Evolutionary conservation across 1,140 invertebrate genomes (phyloP).

Genomic region (Aphaenogaster rudis): DNA sequence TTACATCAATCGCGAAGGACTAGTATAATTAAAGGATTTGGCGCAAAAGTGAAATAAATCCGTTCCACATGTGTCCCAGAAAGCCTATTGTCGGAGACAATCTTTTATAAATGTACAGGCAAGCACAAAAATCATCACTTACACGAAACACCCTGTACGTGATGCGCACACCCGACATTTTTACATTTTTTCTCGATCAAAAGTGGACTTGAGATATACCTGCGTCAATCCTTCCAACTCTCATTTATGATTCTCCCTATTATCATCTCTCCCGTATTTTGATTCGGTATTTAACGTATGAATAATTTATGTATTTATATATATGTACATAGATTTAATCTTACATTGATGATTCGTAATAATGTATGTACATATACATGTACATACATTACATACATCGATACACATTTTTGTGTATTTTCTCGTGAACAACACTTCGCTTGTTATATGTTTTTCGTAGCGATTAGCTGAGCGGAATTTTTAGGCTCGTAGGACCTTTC

Average conservation of each 20-base stretch:
- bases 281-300: slow-evolving; percentile 61
- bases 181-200: slow-evolving; percentile 6
- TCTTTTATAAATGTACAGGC: neutral
- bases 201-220: neutral
- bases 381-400: slow-evolving; percentile 65
- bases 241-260: slow-evolving; percentile 76
- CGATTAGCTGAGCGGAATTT: slow-evolving; percentile 25
- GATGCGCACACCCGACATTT: slow-evolving; percentile 10
- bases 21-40: slow-evolving; percentile 13
- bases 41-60: slow-evolving; percentile 17
- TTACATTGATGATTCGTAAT: slow-evolving; percentile 81
- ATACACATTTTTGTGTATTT: slow-evolving; percentile 40
- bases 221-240: neutral
- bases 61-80: neutral
- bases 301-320: slow-evolving; percentile 61
- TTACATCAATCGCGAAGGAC: neutral
- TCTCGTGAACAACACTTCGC: slow-evolving; percentile 14
- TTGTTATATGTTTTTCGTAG: slow-evolving; percentile 1
- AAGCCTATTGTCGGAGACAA: slow-evolving; percentile 39
- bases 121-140: slow-evolving; percentile 4
- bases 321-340: slow-evolving; percentile 71
- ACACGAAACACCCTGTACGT: slow-evolving; percentile 11
- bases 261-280: slow-evolving; percentile 63
- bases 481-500: neutral
- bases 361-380: slow-evolving; percentile 79